Conservation (phyloP, 1,140 invertebrate genomes). For the Eupeodes corollae region DNA sequence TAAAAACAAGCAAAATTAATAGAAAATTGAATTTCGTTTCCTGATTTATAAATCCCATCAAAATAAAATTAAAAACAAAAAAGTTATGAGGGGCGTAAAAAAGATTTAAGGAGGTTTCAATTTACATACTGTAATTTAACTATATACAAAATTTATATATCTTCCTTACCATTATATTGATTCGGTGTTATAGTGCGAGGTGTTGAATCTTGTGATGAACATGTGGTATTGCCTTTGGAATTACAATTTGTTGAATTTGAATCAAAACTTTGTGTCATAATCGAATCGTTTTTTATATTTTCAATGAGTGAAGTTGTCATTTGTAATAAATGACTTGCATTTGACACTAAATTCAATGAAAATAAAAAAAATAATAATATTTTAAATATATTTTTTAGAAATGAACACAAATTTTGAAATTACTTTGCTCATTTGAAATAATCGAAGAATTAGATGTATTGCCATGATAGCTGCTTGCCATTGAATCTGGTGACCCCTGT, state of each 20-base stretch:
- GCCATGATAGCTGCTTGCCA: conserved; percentile 55
- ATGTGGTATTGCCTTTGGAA: conserved; percentile 12
- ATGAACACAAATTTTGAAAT: conserved; percentile 16
- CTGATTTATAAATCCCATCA: no score
- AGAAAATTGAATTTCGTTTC: no score
- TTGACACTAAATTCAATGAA: conserved; percentile 13
- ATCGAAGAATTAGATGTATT: conserved; percentile 15
- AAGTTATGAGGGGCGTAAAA: no score
- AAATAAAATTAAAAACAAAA: no score
- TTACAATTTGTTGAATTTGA: conserved; percentile 35
- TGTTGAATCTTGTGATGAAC: conserved; percentile 33
- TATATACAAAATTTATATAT: no score
- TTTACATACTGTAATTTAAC: neutral
- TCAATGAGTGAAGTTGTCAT: conserved; percentile 36
- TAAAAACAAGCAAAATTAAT: no score
- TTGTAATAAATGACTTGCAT: conserved; percentile 44
- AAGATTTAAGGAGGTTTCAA: no score
- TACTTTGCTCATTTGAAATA: conserved; percentile 17
- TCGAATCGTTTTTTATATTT: conserved; percentile 37
- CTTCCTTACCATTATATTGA: conserved; percentile 29
- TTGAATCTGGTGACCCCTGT: conserved; percentile 57
- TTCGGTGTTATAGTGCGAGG: conserved; percentile 33
- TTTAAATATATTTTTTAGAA: neutral
- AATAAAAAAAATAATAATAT: no score
- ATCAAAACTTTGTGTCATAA: conserved; percentile 58